Base-by-base conservation (phyloP, 2,888 invertebrate species). In the Oasisia sp. region DNA sequence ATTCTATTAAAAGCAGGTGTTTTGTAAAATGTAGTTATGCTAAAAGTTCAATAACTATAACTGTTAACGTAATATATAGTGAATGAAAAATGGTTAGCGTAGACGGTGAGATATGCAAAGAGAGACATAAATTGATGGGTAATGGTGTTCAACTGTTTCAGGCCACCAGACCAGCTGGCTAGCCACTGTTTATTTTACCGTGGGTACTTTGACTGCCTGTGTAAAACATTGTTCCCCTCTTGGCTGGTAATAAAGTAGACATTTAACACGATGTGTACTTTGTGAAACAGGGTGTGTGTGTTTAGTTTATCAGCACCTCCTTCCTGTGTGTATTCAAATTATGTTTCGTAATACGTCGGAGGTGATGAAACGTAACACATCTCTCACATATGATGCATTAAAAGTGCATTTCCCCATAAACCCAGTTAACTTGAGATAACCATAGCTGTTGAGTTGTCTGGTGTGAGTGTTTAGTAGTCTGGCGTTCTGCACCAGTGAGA, bases 351-450 rank as follows among this genome's bases (percentile, higher is more conserved):
- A 74, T 19, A 74, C 74, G 27, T n/a, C 27, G 74, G 74, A 74
- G 74, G 74, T 74, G 74, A 27, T 7, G 74, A 7, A 7, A 27
- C 3, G 7, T 27, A 27, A 74, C 27, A 74, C 7, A 19, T n/a
- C 7, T 19, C n/a, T n/a, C 74, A 74, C 74, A 74, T 74, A 74
- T 27, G 27, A 74, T 27, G 27, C 74, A 74, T 74, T 74, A 74
- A 74, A 74, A 19, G n/a, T 74, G 74, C 74, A 74, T 74, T 74
- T 74, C 74, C 7, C 74, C 74, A 74, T 74, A 74, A 74, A 74
- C 19, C 27, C 74, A 74, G 74, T 74, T 74, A 74, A 74, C 74
- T 74, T 74, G 74, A 74, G n/a, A 74, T 74, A 74, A 74, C 74
- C 27, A 27, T 74, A n/a, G 27, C n/a, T 74, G 74, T 74, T 3